Conservation (phyloP, 2,113 vertebrate species). For the Triplophysa dalaica region DNA sequence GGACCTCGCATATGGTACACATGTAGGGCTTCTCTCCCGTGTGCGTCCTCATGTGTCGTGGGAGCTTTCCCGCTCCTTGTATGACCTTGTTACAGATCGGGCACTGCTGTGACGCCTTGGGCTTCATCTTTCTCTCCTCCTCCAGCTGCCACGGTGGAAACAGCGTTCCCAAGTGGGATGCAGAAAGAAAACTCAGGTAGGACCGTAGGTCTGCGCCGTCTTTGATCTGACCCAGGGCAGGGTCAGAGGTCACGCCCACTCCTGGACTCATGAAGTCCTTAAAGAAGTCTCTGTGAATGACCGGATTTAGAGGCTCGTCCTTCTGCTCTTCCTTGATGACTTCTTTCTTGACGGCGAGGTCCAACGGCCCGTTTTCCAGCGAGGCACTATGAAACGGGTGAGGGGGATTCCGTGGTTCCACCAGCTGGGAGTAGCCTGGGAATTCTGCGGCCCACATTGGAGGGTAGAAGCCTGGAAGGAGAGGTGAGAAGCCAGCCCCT, state of each 20-base stretch:
- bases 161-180: conserved; percentile 86
- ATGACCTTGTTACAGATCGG: conserved; percentile 99
- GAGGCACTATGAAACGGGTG: conserved; percentile 73
- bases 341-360: conserved; percentile 90
- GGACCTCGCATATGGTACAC: conserved; percentile 98
- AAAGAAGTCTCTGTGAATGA: conserved; percentile 87
- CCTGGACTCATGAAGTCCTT: conserved; percentile 80
- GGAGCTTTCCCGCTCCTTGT: conserved; percentile 96
- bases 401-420: conserved; percentile 61
- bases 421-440: conserved; percentile 80
- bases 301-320: conserved; percentile 80
- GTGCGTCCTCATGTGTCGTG: conserved; percentile 96
- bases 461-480: conserved; percentile 88
- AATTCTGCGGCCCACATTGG: conserved; percentile 89
- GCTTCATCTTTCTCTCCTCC: conserved; percentile 96
- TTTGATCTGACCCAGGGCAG: conserved; percentile 84
- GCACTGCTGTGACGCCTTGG: conserved; percentile 96
- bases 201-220: conserved; percentile 89
- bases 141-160: conserved; percentile 95
- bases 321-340: conserved; percentile 94
- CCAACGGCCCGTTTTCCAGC: conserved; percentile 80
- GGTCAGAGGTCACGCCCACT: conserved; percentile 68
- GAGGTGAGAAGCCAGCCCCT: conserved; percentile 82
- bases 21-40: conserved; percentile 98
- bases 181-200: conserved; percentile 92